Conservation (phyloP, 2,888 invertebrate genomes). For the Drosophila phalerata region DNA sequence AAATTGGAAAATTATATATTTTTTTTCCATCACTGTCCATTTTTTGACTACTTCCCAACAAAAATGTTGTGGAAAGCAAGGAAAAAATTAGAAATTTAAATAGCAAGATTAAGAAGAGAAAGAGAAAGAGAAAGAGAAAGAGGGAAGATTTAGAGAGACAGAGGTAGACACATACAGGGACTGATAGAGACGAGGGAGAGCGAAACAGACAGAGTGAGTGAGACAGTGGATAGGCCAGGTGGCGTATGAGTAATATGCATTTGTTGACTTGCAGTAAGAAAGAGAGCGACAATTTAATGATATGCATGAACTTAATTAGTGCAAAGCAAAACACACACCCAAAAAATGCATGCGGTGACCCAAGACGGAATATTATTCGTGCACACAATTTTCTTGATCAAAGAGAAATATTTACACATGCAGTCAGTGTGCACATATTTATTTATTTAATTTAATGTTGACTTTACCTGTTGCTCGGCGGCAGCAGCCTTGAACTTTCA, state of each 20-base stretch:
- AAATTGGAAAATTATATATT: no score
- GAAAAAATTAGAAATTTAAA: no score
- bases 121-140: no score
- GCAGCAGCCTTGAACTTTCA: conserved; percentile 73
- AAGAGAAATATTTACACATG: conserved; percentile 51
- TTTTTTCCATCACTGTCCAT: no score
- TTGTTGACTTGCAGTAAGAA: no score
- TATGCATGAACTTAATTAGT: neutral
- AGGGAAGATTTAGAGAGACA: no score
- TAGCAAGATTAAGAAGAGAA: no score
- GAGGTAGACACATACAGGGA: no score
- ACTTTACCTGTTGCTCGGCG: conserved; percentile 39
- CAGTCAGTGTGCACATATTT: conserved; percentile 27
- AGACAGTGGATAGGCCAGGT: neutral
- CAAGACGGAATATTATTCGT: conserved; percentile 2
- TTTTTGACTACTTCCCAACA: no score
- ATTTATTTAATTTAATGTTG: conserved; percentile 7
- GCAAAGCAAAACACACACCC: neutral
- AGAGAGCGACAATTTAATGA: neutral
- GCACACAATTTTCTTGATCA: conserved; percentile 29
- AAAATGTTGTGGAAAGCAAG: no score
- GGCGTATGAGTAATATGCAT: neutral
- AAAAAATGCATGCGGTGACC: conserved; percentile 4
- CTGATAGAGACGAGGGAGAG: no score
- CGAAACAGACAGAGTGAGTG: neutral